phyloP scores from a whole-genome alignment of 2,888 invertebrate genomes.

The Acanthacorydalis orientalis region DNA sequence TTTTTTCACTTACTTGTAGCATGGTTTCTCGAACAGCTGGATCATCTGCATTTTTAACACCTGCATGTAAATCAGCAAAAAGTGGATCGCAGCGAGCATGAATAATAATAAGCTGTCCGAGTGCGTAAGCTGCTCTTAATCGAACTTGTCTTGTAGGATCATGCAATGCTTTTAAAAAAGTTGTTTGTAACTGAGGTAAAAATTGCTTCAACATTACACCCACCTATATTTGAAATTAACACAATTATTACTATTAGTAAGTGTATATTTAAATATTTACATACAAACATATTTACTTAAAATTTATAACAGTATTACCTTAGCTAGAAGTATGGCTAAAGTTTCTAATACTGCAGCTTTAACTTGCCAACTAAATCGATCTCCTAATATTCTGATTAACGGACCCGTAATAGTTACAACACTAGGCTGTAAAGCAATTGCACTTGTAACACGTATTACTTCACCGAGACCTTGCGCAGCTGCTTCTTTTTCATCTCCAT shows the following conservation, averaged over 20 bases:
- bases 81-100: conserved; percentile 89
- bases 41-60: conserved; percentile 72
- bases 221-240: conserved; percentile 37
- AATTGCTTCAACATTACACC: conserved; percentile 93
- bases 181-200: conserved; percentile 94
- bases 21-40: conserved; percentile 37
- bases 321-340: conserved; percentile 75
- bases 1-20: conserved; percentile 3
- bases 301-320: conserved; percentile 34
- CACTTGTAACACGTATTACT: conserved; percentile 68
- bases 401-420: conserved; percentile 97
- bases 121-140: conserved; percentile 73
- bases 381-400: conserved; percentile 90
- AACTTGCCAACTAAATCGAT: conserved; percentile 83
- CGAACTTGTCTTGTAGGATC: conserved; percentile 79
- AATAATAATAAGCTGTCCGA: conserved; percentile 76
- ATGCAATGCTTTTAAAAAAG: conserved; percentile 87
- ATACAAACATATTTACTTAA: background rate
- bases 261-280: background rate
- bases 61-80: conserved; percentile 82
- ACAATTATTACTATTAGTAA: background rate
- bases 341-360: conserved; percentile 94
- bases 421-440: conserved; percentile 81
- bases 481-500: conserved; percentile 89
- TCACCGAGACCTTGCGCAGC: conserved; percentile 77